These are phyloP conservation scores for Drosophila bocqueti DNA, from an alignment of 1,140 invertebrate genomes.

Conservation along the genomic window DNA sequence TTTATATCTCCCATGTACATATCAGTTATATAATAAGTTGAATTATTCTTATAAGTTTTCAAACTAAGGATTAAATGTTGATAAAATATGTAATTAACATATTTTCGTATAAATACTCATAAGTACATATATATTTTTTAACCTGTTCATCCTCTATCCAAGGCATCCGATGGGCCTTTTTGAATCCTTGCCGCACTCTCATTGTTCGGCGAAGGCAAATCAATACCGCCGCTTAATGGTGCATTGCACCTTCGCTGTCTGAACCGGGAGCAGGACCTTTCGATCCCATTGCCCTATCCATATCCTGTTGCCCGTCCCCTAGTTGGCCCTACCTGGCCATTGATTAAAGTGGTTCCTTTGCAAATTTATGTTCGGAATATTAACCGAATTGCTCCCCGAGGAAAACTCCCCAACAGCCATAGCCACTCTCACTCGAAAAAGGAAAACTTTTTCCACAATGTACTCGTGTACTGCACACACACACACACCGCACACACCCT, in stretches of 20 bases:
- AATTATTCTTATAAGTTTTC: too few relatives aligned
- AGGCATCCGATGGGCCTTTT: conserved; percentile 4
- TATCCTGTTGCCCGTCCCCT: conserved; percentile 1
- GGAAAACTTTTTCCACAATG: conserved; percentile 64
- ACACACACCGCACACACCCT: conserved; percentile 17
- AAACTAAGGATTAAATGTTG: too few relatives aligned
- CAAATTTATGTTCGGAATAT: conserved; percentile 83
- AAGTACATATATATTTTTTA: not conserved
- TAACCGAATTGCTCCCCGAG: conserved; percentile 81
- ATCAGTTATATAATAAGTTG: too few relatives aligned
- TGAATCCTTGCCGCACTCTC: conserved; percentile 14
- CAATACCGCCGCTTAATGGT: conserved; percentile 58
- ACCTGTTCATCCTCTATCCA: not conserved
- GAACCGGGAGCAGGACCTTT: conserved; percentile 5
- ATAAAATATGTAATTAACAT: too few relatives aligned
- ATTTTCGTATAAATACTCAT: too few relatives aligned
- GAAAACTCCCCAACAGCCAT: conserved; percentile 59
- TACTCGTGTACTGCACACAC: conserved; percentile 48
- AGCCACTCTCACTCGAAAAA: conserved; percentile 46
- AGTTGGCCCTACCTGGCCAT: conserved; percentile 59
- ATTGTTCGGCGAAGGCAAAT: conserved; percentile 41
- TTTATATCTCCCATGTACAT: too few relatives aligned
- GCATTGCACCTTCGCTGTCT: conserved; percentile 49
- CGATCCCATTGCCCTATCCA: conserved; percentile 20
- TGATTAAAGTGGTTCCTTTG: conserved; percentile 81